phyloP scores from a whole-genome alignment of 2,888 invertebrate genomes.

The Tetranychus piercei region DNA sequence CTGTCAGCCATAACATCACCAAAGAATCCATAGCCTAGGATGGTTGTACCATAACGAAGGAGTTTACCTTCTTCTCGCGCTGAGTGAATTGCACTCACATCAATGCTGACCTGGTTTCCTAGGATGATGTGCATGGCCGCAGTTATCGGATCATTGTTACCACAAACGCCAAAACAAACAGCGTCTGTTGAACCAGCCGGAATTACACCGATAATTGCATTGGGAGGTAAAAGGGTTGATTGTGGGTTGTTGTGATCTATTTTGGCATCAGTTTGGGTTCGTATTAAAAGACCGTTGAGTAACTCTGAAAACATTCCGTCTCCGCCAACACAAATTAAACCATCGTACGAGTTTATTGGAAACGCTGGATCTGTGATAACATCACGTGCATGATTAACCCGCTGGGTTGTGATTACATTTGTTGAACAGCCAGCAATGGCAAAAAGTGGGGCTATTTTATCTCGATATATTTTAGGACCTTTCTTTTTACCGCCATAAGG shows the following conservation, averaged over 20 bases:
- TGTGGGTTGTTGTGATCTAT: conserved; percentile 30
- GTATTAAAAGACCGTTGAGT: conserved; percentile 47
- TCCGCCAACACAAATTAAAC: conserved; percentile 61
- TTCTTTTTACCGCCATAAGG: conserved; percentile 61
- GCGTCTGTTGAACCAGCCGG: conserved; percentile 55
- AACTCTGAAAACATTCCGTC: conserved; percentile 70
- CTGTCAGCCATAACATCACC: conserved; percentile 62
- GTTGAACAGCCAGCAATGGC: conserved; percentile 35
- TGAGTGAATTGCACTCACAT: conserved; percentile 53
- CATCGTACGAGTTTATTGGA: conserved; percentile 30
- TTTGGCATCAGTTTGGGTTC: conserved; percentile 39
- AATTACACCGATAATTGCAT: conserved; percentile 46
- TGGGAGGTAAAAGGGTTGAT: neutral
- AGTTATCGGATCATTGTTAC: conserved; percentile 56
- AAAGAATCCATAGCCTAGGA: conserved; percentile 64
- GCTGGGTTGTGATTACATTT: conserved; percentile 50
- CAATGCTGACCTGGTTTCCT: conserved; percentile 47
- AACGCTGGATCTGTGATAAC: conserved; percentile 28
- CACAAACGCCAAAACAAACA: conserved; percentile 56
- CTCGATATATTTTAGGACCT: conserved; percentile 52
- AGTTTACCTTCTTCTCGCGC: conserved; percentile 37
- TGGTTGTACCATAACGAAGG: conserved; percentile 51
- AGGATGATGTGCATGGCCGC: conserved; percentile 62
- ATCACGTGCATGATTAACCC: conserved; percentile 49
- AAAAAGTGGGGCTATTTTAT: conserved; percentile 43